These are phyloP conservation scores for Bungarus multicinctus DNA, from an alignment of 2,113 vertebrate species.

Conservation along the genomic window DNA sequence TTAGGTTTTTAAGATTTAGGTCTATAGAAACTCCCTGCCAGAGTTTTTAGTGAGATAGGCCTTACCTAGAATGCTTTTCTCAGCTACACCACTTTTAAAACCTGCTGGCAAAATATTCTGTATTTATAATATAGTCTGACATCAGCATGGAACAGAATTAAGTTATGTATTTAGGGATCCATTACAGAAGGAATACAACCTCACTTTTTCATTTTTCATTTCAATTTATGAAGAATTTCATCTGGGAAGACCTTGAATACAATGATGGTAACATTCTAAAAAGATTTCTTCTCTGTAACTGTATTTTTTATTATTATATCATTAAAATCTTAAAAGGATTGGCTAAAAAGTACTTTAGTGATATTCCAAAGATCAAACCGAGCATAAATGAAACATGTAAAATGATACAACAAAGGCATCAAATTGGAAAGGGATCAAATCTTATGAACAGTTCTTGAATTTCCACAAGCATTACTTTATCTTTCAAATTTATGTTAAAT, in stretches of 20 bases:
- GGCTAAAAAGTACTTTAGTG: not conserved
- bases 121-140: not conserved
- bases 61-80: not conserved
- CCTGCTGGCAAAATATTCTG: not conserved
- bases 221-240: not conserved
- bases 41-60: not conserved
- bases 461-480: not conserved
- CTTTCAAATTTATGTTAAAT: not conserved
- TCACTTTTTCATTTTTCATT: not conserved
- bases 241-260: not conserved
- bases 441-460: not conserved
- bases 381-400: not conserved
- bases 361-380: not conserved
- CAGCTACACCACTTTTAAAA: not conserved
- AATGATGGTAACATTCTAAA: not conserved
- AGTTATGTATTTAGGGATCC: not conserved
- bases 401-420: not conserved
- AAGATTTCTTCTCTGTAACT: not conserved
- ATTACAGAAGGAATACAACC: not conserved
- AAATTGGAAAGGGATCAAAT: not conserved
- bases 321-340: not conserved
- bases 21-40: too few relatives aligned
- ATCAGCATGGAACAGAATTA: not conserved
- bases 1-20: too few relatives aligned
- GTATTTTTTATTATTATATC: not conserved